Conservation (phyloP, 2,797 vertebrate genomes). For the Chiroxiphia lanceolata region DNA sequence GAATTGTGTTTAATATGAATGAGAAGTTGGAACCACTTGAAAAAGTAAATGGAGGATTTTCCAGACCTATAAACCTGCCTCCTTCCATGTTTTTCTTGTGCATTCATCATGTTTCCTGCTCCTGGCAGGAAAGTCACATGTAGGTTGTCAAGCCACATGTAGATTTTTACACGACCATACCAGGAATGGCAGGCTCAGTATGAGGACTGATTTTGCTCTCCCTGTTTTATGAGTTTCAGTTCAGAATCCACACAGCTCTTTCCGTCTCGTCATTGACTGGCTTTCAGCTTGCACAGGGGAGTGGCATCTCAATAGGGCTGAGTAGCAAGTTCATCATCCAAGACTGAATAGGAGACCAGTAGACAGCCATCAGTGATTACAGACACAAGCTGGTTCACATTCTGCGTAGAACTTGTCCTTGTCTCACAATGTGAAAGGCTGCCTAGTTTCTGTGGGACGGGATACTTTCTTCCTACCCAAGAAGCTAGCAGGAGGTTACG, state of each 20-base stretch:
- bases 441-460: neutral
- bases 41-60: slow-evolving; percentile 57
- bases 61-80: slow-evolving; percentile 28
- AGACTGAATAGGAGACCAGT: neutral
- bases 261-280: neutral
- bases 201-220: neutral
- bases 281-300: neutral
- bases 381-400: neutral
- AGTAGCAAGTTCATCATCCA: slow-evolving; percentile 25
- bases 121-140: neutral
- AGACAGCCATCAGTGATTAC: neutral
- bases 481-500: neutral
- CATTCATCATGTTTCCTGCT: slow-evolving; percentile 33
- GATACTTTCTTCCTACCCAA: neutral
- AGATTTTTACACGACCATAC: neutral
- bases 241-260: neutral
- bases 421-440: neutral
- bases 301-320: neutral
- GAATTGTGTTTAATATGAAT: slow-evolving; percentile 65
- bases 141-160: neutral
- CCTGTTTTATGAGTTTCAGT: neutral
- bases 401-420: neutral
- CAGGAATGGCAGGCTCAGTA: neutral
- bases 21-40: slow-evolving; percentile 66
- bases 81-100: neutral